These are phyloP conservation scores for Corythornis madagascariensis DNA, from an alignment of 2,113 vertebrate species.

Conservation along the genomic window DNA sequence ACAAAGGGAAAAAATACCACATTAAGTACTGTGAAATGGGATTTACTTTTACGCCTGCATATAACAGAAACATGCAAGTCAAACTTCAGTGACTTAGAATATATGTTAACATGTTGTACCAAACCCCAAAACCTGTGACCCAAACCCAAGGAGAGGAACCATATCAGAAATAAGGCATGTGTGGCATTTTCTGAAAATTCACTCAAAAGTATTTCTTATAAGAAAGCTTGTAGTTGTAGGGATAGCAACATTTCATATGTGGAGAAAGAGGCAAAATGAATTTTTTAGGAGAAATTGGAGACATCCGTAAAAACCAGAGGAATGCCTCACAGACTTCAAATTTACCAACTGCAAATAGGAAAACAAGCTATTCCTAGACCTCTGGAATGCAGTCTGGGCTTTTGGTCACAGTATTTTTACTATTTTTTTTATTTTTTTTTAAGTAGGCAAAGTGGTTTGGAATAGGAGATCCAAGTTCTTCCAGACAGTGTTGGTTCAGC, in stretches of 20 bases:
- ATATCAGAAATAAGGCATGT: background rate
- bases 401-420: slow-evolving; percentile 47
- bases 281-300: slow-evolving; percentile 62
- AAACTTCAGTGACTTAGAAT: background rate
- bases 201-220: background rate
- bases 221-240: background rate
- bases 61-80: background rate
- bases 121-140: background rate
- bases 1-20: background rate
- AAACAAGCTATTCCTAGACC: slow-evolving; percentile 72
- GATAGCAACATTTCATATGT: background rate
- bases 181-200: background rate
- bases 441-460: slow-evolving; percentile 59
- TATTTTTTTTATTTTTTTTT: background rate
- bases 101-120: background rate
- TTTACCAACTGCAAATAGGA: slow-evolving; percentile 62
- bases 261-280: slow-evolving; percentile 17
- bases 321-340: slow-evolving; percentile 60
- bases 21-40: background rate
- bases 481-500: slow-evolving; percentile 66
- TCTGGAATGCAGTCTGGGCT: slow-evolving; percentile 68
- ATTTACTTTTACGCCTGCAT: background rate
- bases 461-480: slow-evolving; percentile 45
- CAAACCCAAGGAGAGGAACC: background rate
- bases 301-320: slow-evolving; percentile 56